Percentiles rank a stretch among this genome's conserved stretches.
Conservation (phyloP, 2,113 vertebrate genomes). For the Petrocephalus zakoni region DNA sequence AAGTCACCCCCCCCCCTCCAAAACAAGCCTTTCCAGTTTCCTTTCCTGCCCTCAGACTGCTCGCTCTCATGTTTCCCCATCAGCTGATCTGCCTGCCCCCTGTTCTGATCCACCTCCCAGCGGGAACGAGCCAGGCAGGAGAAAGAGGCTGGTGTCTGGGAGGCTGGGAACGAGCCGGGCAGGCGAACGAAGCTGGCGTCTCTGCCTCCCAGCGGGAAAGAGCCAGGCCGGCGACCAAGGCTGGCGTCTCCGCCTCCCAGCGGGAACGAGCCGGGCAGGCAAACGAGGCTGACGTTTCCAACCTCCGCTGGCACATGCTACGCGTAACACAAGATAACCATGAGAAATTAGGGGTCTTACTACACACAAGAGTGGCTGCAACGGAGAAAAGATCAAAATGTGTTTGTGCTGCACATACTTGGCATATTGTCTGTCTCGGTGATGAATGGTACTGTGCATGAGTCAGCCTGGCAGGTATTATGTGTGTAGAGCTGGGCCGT, state of each 20-base stretch:
- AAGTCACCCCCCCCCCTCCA: not conserved
- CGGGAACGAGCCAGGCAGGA: too few relatives aligned
- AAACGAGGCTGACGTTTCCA: not conserved
- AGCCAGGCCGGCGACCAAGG: not conserved
- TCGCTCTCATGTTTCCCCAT: not conserved
- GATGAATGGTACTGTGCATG: not conserved
- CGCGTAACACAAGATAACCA: not conserved
- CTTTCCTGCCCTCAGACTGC: not conserved
- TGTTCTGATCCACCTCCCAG: not conserved
- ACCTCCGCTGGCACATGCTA: too few relatives aligned
- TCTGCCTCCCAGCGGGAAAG: not conserved
- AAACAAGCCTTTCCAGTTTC: not conserved
- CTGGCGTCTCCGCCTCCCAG: not conserved
- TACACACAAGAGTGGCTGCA: not conserved
- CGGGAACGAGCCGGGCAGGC: not conserved
- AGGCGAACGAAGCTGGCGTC: too few relatives aligned
- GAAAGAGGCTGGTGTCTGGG: too few relatives aligned
- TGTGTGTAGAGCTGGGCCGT: not conserved
- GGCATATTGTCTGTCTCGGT: not conserved
- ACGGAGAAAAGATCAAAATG: not conserved
- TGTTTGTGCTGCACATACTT: not conserved
- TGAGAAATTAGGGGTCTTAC: not conserved
- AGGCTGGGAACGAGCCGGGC: too few relatives aligned
- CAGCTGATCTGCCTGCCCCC: not conserved
- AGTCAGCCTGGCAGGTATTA: not conserved